Conservation (phyloP, 2,797 vertebrate species). For the Saxicola maurus region DNA sequence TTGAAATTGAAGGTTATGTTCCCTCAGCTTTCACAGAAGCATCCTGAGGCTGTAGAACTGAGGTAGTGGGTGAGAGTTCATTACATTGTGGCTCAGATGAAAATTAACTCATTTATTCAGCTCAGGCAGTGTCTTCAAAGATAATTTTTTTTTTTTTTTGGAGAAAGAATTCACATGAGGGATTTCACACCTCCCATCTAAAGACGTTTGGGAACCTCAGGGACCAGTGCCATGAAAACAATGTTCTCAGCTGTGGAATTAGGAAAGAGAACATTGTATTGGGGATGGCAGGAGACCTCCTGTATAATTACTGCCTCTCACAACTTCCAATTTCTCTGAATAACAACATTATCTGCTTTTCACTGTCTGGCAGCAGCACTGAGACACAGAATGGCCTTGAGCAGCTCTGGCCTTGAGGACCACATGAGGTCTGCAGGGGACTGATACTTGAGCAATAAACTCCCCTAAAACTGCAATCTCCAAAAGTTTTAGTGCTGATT, state of each 20-base stretch:
- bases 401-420: not conserved
- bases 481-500: not conserved
- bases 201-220: not conserved
- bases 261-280: not conserved
- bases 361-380: not conserved
- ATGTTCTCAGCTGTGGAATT: not conserved
- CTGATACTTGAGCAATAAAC: not conserved
- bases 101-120: not conserved
- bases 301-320: not conserved
- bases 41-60: not conserved
- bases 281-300: not conserved
- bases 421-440: not conserved
- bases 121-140: not conserved
- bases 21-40: not conserved
- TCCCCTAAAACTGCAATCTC: not conserved
- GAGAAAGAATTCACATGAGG: not conserved
- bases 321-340: not conserved
- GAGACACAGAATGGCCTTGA: not conserved
- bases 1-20: not conserved
- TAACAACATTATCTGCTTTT: not conserved
- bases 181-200: not conserved
- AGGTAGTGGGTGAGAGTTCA: not conserved
- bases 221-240: not conserved
- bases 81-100: not conserved
- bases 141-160: not conserved